These are phyloP conservation scores for Calyptomena viridis DNA, from an alignment of 2,113 vertebrate species.

Conservation along the genomic window DNA sequence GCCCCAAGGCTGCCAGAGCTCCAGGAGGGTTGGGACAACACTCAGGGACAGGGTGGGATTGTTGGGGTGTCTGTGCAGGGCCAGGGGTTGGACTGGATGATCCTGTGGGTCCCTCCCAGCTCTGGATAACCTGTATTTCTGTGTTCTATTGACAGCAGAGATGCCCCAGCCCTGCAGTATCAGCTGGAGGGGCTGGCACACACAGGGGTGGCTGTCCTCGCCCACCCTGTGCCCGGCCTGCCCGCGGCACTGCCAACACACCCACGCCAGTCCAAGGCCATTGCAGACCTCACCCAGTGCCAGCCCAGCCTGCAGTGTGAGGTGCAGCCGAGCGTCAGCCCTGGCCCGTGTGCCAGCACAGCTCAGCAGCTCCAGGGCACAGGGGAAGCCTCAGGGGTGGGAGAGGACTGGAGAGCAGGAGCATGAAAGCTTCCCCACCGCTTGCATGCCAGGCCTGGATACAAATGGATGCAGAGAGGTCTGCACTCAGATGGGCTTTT, in stretches of 20 bases:
- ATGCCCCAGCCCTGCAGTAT: neutral
- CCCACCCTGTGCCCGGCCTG: neutral
- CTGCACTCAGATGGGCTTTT: neutral
- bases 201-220: accelerated
- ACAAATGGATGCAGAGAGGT: neutral
- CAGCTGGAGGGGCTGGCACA: neutral
- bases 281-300: neutral
- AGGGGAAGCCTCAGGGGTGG: neutral
- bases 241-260: neutral
- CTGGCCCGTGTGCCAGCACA: neutral
- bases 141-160: neutral
- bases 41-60: neutral
- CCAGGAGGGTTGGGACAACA: accelerated
- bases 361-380: neutral
- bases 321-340: accelerated
- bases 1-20: neutral
- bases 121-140: neutral
- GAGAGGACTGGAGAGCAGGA: neutral
- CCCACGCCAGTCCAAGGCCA: neutral
- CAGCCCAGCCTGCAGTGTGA: neutral
- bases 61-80: neutral
- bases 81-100: neutral
- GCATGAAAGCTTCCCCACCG: neutral
- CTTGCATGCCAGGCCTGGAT: neutral
- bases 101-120: neutral